Percentiles rank a stretch among this genome's conserved stretches.
phyloP scores from a whole-genome alignment of 2,888 invertebrate species.

The Pyrgus malvae region DNA sequence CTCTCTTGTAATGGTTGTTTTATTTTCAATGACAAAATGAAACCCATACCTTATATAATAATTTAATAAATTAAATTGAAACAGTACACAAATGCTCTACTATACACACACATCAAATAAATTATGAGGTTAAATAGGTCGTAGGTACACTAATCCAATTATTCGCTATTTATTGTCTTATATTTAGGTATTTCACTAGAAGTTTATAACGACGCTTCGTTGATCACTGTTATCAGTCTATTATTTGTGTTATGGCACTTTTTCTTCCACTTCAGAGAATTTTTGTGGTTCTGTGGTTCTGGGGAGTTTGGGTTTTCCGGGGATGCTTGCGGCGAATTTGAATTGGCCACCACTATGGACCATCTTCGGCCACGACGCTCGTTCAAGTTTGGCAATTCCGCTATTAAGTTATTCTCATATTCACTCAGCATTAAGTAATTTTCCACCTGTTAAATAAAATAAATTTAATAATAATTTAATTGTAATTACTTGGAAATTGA shows the following conservation, averaged over 20 bases:
- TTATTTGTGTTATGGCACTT: slow-evolving; percentile 81
- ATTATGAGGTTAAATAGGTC: slow-evolving; percentile 80
- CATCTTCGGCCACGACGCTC: slow-evolving; percentile 87
- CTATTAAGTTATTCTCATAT: slow-evolving; percentile 92
- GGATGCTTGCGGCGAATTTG: slow-evolving; percentile 50
- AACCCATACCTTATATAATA: too few species aligned
- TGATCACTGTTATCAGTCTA: slow-evolving; percentile 89
- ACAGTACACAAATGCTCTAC: slow-evolving; percentile 73
- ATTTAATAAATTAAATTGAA: slow-evolving; percentile 77
- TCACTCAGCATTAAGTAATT: slow-evolving; percentile 93
- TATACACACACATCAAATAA: slow-evolving; percentile 78
- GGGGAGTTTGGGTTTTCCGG: slow-evolving; percentile 59
- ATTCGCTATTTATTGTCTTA: slow-evolving; percentile 70
- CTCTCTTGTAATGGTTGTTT: slow-evolving; percentile 55
- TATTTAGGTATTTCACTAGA: slow-evolving; percentile 53
- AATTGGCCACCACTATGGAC: slow-evolving; percentile 84
- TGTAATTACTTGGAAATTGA: background rate
- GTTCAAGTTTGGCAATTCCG: slow-evolving; percentile 88
- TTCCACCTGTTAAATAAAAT: slow-evolving; percentile 81
- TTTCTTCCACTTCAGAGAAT: slow-evolving; percentile 72
- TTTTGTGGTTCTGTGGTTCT: slow-evolving; percentile 62
- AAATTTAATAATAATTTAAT: background rate
- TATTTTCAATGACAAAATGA: slow-evolving; percentile 33
- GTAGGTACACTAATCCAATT: slow-evolving; percentile 54
- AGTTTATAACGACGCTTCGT: slow-evolving; percentile 85